Evolutionary conservation across 2,888 invertebrate genomes (phyloP), one percentile per base, ranked within the genome.

Genomic region (Laothoe populi): DNA sequence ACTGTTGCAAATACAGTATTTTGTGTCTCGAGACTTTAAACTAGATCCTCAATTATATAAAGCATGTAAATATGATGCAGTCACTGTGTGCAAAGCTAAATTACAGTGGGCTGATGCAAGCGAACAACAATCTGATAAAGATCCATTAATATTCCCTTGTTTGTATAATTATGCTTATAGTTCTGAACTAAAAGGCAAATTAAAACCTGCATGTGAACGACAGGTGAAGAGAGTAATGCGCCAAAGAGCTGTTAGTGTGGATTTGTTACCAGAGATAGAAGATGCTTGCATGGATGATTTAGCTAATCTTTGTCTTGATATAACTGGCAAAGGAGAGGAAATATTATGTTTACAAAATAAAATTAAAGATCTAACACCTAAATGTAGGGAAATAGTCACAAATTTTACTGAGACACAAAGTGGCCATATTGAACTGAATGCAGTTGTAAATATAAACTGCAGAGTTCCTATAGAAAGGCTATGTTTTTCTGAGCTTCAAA

Each of bases 1-100:
- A 8, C 93, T 99, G 48, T 93, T 99, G 64, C 98, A 99, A 87
- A 98, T 99, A 76, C 99, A 99, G 82, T 99, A 99, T 87, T 99
- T 99, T 87, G 95, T 99, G 66, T 97, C 98, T 0, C 95, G 99
- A 74, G 98, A 99, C 88, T 99, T 98, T 83, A 98, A 97, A 76
- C 90, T 99, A 57, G 98, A 99, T 86, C 97, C 98, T 0, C 96
- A 96, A 72, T 89, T 99, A 48, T 99, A 97, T 81, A 95, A 95
- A 78, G 96, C 96, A 35, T 99, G 99, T 81, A 96, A 95, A 75
- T 94, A 95, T 67, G 99, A 99, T 90, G 99, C 99, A 2, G 94
- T 95, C 3, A 95, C 94, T 62, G 94, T 96, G 40, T 99, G 99
- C 81, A 95, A 96, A 76, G 97, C 97, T 0, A 95, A 95, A 71